Base-by-base conservation (phyloP, 2,113 vertebrate genomes). In the Brachionichthys hirsutus region DNA sequence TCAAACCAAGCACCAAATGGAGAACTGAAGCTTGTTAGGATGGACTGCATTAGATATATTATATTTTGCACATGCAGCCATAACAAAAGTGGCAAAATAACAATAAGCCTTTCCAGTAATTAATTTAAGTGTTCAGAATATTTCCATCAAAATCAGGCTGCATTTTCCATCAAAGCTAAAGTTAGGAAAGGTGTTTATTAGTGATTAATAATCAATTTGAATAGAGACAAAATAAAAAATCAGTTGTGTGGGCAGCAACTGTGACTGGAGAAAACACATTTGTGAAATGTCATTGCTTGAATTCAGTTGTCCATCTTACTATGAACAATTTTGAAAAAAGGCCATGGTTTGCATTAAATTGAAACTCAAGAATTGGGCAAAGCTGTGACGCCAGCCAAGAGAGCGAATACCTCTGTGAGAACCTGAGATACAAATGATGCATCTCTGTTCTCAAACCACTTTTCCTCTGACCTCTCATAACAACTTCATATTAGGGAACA, bases 151-250 rank as follows among this genome's bases (percentile, higher is more conserved):
- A 7, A 24, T 34, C 51, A 8, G 16, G 22, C 35, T 48, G 12
- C 12, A 51, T 43, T 17, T 38, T 62, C 59, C 46, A 45, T 16
- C n/a, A 19, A 51, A 59, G 20, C 9, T 22, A 22, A 42, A 75
- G 74, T 16, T 15, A 35, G 68, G 42, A 11, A 40, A 17, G 35
- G 75, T 81, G 57, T 81, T 51, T 46, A 78, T 75, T 38, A 69
- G 55, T 70, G 59, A 87, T 82, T 74, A 69, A 78, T 81, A 72
- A 80, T 83, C 13, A 77, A 81, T 81, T 83, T 76, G 87, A 89
- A 88, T 77, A 80, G 53, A 79, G 66, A 79, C 22, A 62, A 60
- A 73, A 74, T 74, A 65, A 64, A 78, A 51, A n/a, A 80, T 58
- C 80, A 85, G 80, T 85, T 88, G 81, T 80, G 70, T 52, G 77